Percentiles rank a stretch among this genome's conserved stretches.
These are phyloP conservation scores for Panthera tigris DNA, from an alignment of 2,113 vertebrate genomes.

Conservation along the genomic window DNA sequence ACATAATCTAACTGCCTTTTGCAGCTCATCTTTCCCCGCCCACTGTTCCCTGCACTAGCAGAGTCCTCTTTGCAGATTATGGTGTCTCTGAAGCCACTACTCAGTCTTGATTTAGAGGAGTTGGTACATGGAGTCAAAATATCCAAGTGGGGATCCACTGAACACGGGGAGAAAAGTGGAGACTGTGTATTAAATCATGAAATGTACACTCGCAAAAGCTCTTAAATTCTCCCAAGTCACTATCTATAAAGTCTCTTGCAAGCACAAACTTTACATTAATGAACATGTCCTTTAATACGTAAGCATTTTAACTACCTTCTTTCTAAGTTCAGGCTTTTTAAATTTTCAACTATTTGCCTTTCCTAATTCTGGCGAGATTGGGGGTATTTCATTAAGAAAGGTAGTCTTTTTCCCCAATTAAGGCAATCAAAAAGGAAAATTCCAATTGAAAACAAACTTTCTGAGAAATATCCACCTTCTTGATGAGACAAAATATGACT, in stretches of 20 bases:
- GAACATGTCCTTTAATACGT: neutral
- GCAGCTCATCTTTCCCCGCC: neutral
- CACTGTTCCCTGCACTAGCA: rapidly evolving
- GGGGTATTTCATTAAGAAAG: neutral
- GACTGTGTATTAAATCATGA: neutral
- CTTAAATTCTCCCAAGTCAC: neutral
- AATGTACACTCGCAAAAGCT: neutral
- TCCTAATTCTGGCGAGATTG: neutral
- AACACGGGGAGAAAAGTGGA: neutral
- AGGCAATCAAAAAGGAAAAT: neutral
- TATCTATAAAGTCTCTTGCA: neutral
- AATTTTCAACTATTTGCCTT: neutral
- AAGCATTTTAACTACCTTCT: neutral
- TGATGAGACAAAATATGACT: neutral
- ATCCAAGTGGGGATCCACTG: neutral
- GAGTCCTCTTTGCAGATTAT: neutral
- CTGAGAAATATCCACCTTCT: neutral
- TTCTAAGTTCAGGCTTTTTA: neutral
- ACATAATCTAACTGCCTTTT: neutral
- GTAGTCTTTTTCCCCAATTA: neutral
- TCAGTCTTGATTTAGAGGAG: neutral
- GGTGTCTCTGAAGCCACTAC: neutral
- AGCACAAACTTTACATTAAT: neutral
- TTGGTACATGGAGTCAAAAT: neutral
- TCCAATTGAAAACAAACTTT: neutral